Evolutionary conservation across 2,888 invertebrate species (phyloP).

Genomic region (Parascotia fuliginaria): DNA sequence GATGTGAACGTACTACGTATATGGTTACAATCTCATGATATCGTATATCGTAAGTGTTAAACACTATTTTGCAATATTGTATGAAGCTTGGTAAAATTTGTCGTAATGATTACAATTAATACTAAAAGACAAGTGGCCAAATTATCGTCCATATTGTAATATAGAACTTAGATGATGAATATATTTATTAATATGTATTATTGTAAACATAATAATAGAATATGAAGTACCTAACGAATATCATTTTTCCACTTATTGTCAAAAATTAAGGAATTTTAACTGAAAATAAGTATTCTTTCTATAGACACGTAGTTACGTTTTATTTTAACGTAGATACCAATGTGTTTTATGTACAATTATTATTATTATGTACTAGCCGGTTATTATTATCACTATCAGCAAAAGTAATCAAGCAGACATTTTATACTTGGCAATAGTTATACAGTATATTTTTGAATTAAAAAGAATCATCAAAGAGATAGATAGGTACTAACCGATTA

Average conservation of each 20-base stretch:
- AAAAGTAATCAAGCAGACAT: too few relatives aligned
- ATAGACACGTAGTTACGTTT: slow-evolving; percentile 3
- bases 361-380: neutral
- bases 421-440: neutral
- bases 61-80: slow-evolving; percentile 52
- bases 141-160: slow-evolving; percentile 74
- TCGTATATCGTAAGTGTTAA: slow-evolving; percentile 37
- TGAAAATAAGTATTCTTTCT: slow-evolving; percentile 9
- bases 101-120: slow-evolving; percentile 58
- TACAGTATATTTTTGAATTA: neutral
- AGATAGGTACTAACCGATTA: neutral
- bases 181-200: slow-evolving; percentile 25
- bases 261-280: slow-evolving; percentile 21
- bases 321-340: slow-evolving; percentile 1
- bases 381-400: too few relatives aligned
- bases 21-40: slow-evolving; percentile 14
- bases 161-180: slow-evolving; percentile 34
- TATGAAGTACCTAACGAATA: slow-evolving; percentile 31
- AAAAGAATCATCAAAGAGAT: neutral
- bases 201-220: too few relatives aligned
- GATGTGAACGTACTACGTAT: neutral
- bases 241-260: slow-evolving; percentile 22
- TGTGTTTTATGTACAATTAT: neutral
- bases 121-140: slow-evolving; percentile 81
- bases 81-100: slow-evolving; percentile 57